Evolutionary conservation across 2,113 vertebrate species (phyloP).

Genomic region (Narcine bancroftii): DNA sequence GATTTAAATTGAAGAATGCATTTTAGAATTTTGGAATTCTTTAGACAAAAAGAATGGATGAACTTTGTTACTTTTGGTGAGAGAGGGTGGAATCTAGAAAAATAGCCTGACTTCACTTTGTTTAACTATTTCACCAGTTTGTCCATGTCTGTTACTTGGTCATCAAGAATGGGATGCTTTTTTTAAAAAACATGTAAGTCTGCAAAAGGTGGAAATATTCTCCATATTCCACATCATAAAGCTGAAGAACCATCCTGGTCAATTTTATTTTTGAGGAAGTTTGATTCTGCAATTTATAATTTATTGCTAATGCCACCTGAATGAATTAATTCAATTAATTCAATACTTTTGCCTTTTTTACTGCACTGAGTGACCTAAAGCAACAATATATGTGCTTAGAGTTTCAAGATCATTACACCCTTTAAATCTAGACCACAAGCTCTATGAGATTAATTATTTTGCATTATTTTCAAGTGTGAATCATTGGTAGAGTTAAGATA

Average conservation of each 20-base stretch:
- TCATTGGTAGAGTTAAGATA: neutral
- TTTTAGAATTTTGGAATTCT: constrained; percentile 28
- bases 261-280: neutral
- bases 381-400: too few relatives aligned
- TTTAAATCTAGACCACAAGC: neutral
- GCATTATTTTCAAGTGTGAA: neutral
- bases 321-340: neutral
- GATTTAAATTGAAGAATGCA: constrained; percentile 28
- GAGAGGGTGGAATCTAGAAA: neutral
- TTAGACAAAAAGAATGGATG: neutral
- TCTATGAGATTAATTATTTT: neutral
- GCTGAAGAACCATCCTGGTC: neutral
- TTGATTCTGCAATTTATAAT: neutral
- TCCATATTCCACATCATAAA: neutral
- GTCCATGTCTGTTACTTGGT: neutral
- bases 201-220: neutral
- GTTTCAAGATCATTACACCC: too few relatives aligned
- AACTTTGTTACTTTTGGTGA: neutral
- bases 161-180: neutral
- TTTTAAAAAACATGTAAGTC: neutral
- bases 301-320: neutral
- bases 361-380: too few relatives aligned
- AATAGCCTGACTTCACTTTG: neutral
- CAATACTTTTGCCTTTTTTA: neutral
- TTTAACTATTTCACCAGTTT: neutral